Evolutionary conservation across 2,113 vertebrate species (phyloP).

Genomic region (Anhinga rufa): DNA sequence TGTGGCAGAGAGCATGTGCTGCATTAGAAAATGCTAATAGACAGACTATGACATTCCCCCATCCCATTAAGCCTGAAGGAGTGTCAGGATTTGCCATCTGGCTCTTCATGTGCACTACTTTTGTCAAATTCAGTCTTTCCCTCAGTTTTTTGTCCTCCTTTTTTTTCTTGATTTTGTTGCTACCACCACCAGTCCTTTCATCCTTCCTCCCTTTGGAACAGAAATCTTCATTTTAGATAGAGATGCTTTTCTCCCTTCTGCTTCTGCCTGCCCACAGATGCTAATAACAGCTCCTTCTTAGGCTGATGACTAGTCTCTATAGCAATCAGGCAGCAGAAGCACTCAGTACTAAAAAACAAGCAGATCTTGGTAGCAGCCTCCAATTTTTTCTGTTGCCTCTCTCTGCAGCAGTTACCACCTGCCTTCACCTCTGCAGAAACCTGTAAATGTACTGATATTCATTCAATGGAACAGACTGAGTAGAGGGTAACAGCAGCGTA

Average conservation of each 20-base stretch:
- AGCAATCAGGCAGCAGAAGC: constrained; percentile 52
- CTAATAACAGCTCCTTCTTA: constrained; percentile 49
- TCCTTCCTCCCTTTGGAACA: neutral
- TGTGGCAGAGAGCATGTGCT: neutral
- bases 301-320: constrained; percentile 27
- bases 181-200: neutral
- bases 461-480: neutral
- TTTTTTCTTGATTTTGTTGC: neutral
- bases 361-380: neutral
- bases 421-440: neutral
- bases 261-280: constrained; percentile 23
- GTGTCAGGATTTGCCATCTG: constrained; percentile 1
- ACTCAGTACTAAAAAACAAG: neutral
- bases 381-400: neutral
- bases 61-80: neutral
- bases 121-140: neutral
- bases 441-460: neutral
- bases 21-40: neutral
- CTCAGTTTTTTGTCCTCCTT: neutral
- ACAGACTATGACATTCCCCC: neutral
- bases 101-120: neutral
- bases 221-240: neutral
- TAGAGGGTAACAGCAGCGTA: neutral
- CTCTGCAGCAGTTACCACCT: neutral
- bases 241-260: neutral